Evolutionary conservation across 2,888 invertebrate species (phyloP).

Genomic region (Invenusta paracnida): DNA sequence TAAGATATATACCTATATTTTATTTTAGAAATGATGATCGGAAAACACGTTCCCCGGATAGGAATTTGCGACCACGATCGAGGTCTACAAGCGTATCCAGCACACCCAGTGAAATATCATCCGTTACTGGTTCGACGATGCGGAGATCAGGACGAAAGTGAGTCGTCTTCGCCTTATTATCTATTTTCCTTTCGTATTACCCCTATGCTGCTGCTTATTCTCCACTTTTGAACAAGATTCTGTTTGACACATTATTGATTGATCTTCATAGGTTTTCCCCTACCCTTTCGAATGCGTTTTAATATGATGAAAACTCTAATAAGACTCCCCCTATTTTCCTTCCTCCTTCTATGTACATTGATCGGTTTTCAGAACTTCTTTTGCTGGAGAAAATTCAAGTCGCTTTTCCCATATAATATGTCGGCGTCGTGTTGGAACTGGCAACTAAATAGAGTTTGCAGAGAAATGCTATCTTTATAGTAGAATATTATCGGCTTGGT

Average conservation of each 20-base stretch:
- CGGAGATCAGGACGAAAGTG: conserved; percentile 13
- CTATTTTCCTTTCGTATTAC: background rate
- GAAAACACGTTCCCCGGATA: background rate
- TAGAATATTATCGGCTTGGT: too few species aligned
- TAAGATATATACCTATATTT: background rate
- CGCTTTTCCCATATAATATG: background rate
- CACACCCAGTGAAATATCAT: conserved; percentile 10
- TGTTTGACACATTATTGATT: background rate
- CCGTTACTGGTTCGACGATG: conserved; percentile 11
- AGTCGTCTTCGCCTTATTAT: background rate
- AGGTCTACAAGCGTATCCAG: conserved; percentile 11
- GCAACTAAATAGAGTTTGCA: background rate
- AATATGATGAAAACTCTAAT: background rate
- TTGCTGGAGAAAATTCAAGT: background rate
- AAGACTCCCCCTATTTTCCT: background rate
- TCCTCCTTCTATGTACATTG: background rate
- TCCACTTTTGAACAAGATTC: background rate
- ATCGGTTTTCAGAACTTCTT: background rate
- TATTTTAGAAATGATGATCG: conserved; percentile 16
- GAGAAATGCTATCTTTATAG: too few species aligned
- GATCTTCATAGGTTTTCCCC: background rate
- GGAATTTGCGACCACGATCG: conserved; percentile 3
- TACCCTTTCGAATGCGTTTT: background rate
- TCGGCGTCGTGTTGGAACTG: background rate
- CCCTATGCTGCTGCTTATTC: background rate